Evolutionary conservation across 1,140 invertebrate genomes (phyloP).

Genomic region (Triops cancriformis): DNA sequence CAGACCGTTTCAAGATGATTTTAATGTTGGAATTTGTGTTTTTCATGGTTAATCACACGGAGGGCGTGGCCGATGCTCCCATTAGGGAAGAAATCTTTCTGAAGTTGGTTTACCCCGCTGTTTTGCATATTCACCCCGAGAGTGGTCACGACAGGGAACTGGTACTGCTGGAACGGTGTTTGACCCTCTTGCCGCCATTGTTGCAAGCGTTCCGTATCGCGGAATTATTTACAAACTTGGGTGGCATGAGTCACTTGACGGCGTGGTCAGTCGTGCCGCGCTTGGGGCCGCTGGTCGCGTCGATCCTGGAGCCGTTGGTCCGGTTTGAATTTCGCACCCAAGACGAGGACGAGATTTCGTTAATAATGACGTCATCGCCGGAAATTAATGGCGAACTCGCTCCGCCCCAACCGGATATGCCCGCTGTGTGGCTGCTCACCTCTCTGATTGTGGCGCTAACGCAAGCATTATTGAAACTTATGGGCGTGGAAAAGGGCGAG

Average conservation of each 20-base stretch:
- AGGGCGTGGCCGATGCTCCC: neutral
- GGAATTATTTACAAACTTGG: neutral
- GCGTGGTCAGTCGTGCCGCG: neutral
- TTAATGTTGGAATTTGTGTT: neutral
- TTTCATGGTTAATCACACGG: conserved; percentile 19
- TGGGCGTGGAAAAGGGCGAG: neutral
- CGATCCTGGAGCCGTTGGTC: neutral
- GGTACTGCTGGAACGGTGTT: neutral
- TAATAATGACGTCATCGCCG: neutral
- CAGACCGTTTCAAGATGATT: neutral
- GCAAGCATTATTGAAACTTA: neutral
- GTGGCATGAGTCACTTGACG: neutral
- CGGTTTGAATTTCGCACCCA: neutral
- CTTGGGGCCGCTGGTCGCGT: neutral
- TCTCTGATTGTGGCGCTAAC: neutral
- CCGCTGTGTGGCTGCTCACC: neutral
- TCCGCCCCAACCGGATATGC: neutral
- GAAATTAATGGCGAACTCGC: neutral
- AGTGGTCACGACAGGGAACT: neutral
- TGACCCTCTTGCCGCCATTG: neutral
- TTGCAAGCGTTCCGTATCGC: neutral
- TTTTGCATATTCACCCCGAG: neutral
- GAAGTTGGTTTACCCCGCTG: conserved; percentile 1
- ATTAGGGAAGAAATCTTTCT: conserved; percentile 17
- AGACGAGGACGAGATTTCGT: neutral